Base-by-base conservation (phyloP, 2,113 vertebrate genomes). In the Andinoacara biseriatus region DNA sequence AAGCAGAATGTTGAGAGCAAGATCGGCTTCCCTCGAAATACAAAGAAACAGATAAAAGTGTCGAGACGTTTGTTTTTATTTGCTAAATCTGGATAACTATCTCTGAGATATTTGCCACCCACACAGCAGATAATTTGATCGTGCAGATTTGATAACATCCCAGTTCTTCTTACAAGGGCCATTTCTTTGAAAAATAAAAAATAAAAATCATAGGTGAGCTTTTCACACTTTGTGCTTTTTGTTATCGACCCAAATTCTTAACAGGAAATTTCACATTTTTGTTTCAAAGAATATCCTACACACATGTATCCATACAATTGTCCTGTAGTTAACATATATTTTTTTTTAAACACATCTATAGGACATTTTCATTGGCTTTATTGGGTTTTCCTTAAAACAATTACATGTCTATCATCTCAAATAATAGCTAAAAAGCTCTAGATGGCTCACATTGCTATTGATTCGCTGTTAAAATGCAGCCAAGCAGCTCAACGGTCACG, bases 171-270 rank as follows among this genome's bases (percentile, higher is more conserved):
- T 69, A 15, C 15, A 7, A 49, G 63, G 9, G 26, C 10, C 5
- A 24, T 69, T 54, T 49, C 40, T 49, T 49, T 29, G 10, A 69
- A 69, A 46, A 67, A 67, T 13, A 46, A 46, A 46, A 46, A 11
- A 40, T 10, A 17, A 17, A 49, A 49, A 15, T 49, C 43, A 49
- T 10, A 49, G 9, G 35, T 38, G 35, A 38, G 35, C 35, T 9
- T 46, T 15, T 46, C 43, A 46, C 22, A 49, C 40, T 29, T 69
- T 69, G 9, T 69, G 40, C 40, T 69, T 49, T 29, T 43, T 26
- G 0, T 49, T 69, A 54, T 7, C 3, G 15, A 17, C 18, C 26
- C 22, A 29, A 18, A 10, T 18, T 46, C 40, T 3, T 0, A 43
- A 67, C 3, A 52, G 49, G 49, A 52, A 18, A 18, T 7, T 38